phyloP scores from a whole-genome alignment of 2,113 vertebrate species.

The Silurus asotus region DNA sequence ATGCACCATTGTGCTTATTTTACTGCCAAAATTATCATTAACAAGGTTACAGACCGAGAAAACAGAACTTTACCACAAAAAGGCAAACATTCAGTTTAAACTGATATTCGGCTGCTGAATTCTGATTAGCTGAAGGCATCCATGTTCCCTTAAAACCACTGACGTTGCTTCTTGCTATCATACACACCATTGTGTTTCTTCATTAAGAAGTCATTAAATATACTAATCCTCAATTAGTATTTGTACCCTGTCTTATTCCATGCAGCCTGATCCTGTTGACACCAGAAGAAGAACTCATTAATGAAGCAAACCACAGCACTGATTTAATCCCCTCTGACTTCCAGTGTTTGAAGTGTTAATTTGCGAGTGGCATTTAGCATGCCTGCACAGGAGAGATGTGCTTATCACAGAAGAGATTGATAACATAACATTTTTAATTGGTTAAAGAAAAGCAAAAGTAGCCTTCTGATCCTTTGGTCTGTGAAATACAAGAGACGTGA shows the following conservation, averaged over 20 bases:
- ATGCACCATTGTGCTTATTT: background rate
- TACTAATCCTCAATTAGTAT: slow-evolving; percentile 13
- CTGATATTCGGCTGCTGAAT: background rate
- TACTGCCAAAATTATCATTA: background rate
- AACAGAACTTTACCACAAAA: background rate
- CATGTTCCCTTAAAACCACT: background rate
- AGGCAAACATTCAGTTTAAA: background rate
- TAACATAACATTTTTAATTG: slow-evolving; percentile 67
- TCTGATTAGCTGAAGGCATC: background rate
- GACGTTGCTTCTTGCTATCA: background rate
- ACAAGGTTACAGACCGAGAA: background rate
- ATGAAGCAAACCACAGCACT: background rate
- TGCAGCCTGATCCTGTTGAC: slow-evolving; percentile 15
- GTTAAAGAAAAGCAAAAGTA: slow-evolving; percentile 50
- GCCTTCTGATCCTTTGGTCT: slow-evolving; percentile 45
- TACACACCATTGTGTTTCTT: background rate
- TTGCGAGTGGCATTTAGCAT: slow-evolving; percentile 55
- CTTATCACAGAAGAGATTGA: slow-evolving; percentile 61
- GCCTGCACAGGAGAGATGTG: slow-evolving; percentile 51
- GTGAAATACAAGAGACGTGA: slow-evolving; percentile 49
- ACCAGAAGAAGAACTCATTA: slow-evolving; percentile 39
- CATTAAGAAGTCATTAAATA: slow-evolving; percentile 8
- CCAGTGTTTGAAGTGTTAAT: slow-evolving; percentile 60
- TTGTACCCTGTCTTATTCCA: slow-evolving; percentile 5
- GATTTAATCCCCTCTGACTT: slow-evolving; percentile 45